Conservation (phyloP, 2,113 vertebrate genomes). For the Passer domesticus region DNA sequence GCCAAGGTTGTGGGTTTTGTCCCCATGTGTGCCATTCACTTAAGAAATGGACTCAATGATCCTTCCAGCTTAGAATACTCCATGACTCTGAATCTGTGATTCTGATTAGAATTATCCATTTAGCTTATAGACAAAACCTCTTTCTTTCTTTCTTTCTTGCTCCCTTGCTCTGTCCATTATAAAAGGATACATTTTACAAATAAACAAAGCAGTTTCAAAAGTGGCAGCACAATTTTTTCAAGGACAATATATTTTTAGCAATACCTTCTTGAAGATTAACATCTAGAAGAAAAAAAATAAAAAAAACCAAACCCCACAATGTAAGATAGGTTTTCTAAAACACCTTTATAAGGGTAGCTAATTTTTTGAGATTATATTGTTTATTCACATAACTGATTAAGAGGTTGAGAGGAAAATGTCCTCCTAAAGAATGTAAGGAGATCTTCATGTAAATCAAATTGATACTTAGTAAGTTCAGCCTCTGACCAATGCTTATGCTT, state of each 20-base stretch:
- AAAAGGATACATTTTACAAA: background rate
- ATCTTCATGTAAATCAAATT: background rate
- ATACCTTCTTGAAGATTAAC: background rate
- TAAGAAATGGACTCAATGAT: background rate
- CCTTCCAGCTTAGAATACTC: background rate
- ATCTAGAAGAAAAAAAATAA: background rate
- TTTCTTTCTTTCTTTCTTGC: background rate
- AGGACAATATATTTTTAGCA: background rate
- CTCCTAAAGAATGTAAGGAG: background rate
- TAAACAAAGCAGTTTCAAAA: background rate
- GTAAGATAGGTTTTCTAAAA: background rate
- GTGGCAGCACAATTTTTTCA: background rate
- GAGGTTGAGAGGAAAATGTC: background rate
- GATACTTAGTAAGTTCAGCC: background rate
- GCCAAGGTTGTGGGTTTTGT: background rate
- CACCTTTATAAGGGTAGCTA: background rate
- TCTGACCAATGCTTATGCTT: background rate
- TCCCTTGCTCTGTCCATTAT: background rate
- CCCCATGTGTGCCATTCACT: background rate
- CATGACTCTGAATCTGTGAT: background rate
- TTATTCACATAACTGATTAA: background rate
- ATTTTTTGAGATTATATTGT: background rate
- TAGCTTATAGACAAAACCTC: background rate
- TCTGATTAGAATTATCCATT: background rate
- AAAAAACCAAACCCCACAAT: background rate